Base-by-base conservation (phyloP, 2,797 vertebrate genomes). In the Peromyscus nudipes region DNA sequence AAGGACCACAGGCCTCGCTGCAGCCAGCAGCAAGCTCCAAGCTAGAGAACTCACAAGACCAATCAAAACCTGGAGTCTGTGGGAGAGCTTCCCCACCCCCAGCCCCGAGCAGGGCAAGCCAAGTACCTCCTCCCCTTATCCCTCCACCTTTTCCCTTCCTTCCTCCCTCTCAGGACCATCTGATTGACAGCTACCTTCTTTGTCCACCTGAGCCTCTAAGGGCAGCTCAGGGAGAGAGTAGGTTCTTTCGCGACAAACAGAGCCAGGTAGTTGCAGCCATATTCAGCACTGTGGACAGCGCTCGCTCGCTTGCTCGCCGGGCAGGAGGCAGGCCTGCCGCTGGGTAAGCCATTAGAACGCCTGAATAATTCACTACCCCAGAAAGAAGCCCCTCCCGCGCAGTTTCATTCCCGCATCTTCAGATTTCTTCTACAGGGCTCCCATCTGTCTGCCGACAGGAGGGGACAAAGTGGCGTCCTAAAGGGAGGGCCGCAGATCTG, bases 301-400 rank as follows among this genome's bases (percentile, higher is more conserved):
- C 46, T 93, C 40, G 4, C n/a, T n/a, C 40, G 40, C 40, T 40
- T 4, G 40, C 40, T 10, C 55, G 17, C 46, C 0, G 0, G 27
- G 21, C 25, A 1, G 27, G 64, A 87, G 76, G 13, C 29, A 46
- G 80, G 83, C 43, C 81, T 14, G 65, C 76, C 37, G 0, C 46
- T 52, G 60, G 40, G 65, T 57, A 60, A 88, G 83, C 83, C 95
- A 87, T 89, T 43, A 89, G 49, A 55, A 87, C 17, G 31, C 75
- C 93, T 97, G 92, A 95, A 95, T 95, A 84, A 96, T 92, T 95
- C 31, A 96, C 95, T 16, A 43, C 31, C 62, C 40, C 64, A 69
- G 69, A 17, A 62, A 73, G 75, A 34, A 34, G 62, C 60, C 82
- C 55, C 13, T 4, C 76, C 71, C 31, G 57, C 46, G 65, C 80